Evolutionary conservation across 2,113 vertebrate species (phyloP), one percentile per base, ranked within the genome.

Genomic region (Toxostoma redivivum): DNA sequence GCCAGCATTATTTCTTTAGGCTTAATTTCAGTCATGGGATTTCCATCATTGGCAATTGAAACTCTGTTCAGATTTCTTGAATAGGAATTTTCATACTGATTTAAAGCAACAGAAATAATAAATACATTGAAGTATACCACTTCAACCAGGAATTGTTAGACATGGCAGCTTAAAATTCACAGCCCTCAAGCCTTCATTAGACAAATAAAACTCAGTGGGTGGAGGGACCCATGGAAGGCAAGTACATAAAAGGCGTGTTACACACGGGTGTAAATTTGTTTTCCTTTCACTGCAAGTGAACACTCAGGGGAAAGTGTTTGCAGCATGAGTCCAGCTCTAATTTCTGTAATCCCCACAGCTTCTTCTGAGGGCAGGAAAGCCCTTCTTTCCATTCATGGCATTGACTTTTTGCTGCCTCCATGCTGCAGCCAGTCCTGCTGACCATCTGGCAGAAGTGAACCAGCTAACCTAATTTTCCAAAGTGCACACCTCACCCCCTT

Each of bases 201-300:
- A 85, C 40, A 91, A 95, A 94, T 73, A 86, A 81, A 88, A 92
- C 81, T 71, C 92, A 37, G 72, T 89, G 76, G 80, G 80, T 89
- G 82, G 83, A 93, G 92, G 92, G 37, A 84, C 57, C 51, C 77
- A 65, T 81, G 88, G 89, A 95, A 95, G 45, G 61, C 14, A 8
- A 71, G 82, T 40, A 92, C 90, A 91, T 95, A 94, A 91, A 84
- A 84, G 44, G 31, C 3, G n/a, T 51, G 87, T 90, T 85, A 94
- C 95, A 95, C 87, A 74, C 0, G 5, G 92, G 92, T 73, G 42
- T 82, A 92, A 93, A 96, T 88, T 96, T 93, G 96, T 94, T 96
- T 94, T 96, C 66, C 57, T 96, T 97, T 95, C 92, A 62, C 76
- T 90, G 50, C 71, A 77, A 90, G 78, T 44, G 48, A 90, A 81